Base-by-base conservation (phyloP, 2,113 vertebrate genomes). In the Nipponia nippon region DNA sequence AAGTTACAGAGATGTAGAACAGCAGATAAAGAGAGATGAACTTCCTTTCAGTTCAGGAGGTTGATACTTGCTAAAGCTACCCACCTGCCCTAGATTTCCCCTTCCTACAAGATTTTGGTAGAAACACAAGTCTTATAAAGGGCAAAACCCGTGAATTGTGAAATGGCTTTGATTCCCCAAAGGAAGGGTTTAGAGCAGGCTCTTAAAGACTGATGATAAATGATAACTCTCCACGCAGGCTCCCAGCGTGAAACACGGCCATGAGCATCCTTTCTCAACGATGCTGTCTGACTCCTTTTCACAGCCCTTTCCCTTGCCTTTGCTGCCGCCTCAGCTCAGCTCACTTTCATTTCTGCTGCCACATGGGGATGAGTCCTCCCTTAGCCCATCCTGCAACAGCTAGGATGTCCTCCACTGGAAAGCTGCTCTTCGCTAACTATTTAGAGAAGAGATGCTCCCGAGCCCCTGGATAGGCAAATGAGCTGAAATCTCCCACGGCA, bases 1-100 rank as follows among this genome's bases (percentile, higher is more conserved):
- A 87, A 53, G 63, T 81, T 83, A 52, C 13, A 66, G 77, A 94
- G 89, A 89, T 88, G 94, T 95, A 83, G 85, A 95, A 82, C 30
- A n/a, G 46, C 67, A 67, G 93, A 95, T 90, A 69, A 58, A 58
- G 47, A 69, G 25, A 18, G 36, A 18, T 62, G 59, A 91, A 82
- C 46, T 27, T 40, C 50, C 70, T 96, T 20, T 18, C 61, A 56
- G 47, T 84, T 95, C 90, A 83, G 56, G 63, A 49, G 42, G 77
- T 32, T 82, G 80, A 67, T 26, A 8, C 81, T 85, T 47, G 44
- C 85, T 65, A 70, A 88, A 96, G 71, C 52, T 78, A 32, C 50
- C 55, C 82, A 55, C 32, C 84, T 76, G 36, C 36, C 79, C 83
- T 49, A 44, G 27, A 52, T 62, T 83, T 59, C 47, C 55, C n/a